Conservation (phyloP, 92 coral and sea anemone species). For the Heliopora coerulea region DNA sequence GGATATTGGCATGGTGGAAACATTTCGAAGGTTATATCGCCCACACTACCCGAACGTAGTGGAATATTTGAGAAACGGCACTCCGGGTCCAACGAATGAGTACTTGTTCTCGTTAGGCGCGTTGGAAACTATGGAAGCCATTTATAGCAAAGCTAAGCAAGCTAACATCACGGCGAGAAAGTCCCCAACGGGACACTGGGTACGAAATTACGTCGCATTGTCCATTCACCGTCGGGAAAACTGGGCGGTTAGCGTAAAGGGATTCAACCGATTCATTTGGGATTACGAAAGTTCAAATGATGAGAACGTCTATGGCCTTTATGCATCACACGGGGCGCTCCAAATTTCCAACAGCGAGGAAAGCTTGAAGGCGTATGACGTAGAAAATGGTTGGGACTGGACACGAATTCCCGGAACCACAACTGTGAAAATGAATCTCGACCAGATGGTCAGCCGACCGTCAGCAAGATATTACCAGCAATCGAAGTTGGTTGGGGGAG, state of each 20-base stretch:
- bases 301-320: slow-evolving; percentile 59
- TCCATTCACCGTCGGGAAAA: slow-evolving; percentile 63
- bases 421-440: slow-evolving; percentile 33
- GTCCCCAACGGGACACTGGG: slow-evolving; percentile 67
- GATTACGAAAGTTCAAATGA: slow-evolving; percentile 49
- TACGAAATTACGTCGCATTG: slow-evolving; percentile 60
- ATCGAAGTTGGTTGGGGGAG: slow-evolving; percentile 60
- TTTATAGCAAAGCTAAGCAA: slow-evolving; percentile 2
- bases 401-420: slow-evolving; percentile 72
- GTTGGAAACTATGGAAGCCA: slow-evolving; percentile 13
- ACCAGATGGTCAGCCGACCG: neutral
- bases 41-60: neutral
- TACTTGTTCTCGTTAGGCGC: slow-evolving; percentile 2
- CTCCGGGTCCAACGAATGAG: neutral
- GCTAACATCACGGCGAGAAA: neutral
- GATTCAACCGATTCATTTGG: slow-evolving; percentile 62
- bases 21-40: slow-evolving; percentile 20
- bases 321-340: slow-evolving; percentile 61
- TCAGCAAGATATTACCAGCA: slow-evolving; percentile 47
- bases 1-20: slow-evolving; percentile 14
- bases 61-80: neutral
- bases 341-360: slow-evolving; percentile 69
- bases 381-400: slow-evolving; percentile 75
- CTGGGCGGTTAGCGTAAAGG: slow-evolving; percentile 71
- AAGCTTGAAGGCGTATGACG: slow-evolving; percentile 53